Conservation (phyloP, 1,140 invertebrate species). For the Ostrea edulis region DNA sequence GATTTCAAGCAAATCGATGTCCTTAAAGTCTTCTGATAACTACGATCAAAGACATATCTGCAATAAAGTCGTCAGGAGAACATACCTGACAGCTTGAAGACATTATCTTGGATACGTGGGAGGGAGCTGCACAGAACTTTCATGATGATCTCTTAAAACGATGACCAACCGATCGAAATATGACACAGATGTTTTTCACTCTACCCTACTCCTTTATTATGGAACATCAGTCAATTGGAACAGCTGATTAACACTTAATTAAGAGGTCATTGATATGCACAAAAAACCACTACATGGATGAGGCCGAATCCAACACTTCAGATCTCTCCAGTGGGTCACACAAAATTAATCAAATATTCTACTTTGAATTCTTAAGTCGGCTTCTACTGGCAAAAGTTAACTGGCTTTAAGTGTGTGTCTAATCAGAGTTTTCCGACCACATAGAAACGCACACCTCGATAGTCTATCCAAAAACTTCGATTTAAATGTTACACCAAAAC, state of each 20-base stretch:
- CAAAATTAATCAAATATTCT: too few species aligned
- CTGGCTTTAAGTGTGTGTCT: not conserved
- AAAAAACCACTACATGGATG: too few species aligned
- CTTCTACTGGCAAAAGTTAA: not conserved
- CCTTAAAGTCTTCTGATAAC: too few species aligned
- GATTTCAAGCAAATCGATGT: too few species aligned
- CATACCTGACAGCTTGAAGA: slow-evolving; percentile 21
- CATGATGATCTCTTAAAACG: not conserved
- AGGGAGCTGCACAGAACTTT: not conserved
- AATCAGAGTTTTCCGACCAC: not conserved
- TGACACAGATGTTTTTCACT: not conserved
- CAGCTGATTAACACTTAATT: too few species aligned
- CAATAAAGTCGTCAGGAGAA: not conserved
- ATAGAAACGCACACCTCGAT: not conserved
- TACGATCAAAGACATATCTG: not conserved
- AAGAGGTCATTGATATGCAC: too few species aligned
- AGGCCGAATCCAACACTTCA: not conserved
- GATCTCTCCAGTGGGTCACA: not conserved
- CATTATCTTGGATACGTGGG: slow-evolving; percentile 1
- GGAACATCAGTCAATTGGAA: not conserved
- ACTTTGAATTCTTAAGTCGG: not conserved
- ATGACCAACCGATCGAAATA: not conserved
- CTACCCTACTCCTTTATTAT: not conserved
- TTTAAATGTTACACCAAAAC: slow-evolving; percentile 30
- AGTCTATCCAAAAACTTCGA: not conserved